phyloP scores from a whole-genome alignment of 2,888 invertebrate genomes.

The Ophion obscuratus region DNA sequence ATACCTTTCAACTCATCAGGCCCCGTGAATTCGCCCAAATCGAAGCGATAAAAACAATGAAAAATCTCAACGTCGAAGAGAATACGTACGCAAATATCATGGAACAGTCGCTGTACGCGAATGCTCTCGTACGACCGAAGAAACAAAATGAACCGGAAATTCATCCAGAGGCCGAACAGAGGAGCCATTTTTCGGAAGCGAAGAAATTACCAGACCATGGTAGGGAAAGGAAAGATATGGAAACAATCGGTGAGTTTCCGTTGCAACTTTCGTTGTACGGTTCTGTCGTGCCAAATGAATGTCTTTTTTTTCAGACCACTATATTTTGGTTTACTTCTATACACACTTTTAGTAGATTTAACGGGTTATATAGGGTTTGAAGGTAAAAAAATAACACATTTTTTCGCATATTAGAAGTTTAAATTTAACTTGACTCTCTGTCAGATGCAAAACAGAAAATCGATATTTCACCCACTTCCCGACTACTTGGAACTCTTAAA shows the following conservation, averaged over 20 bases:
- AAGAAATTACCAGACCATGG: constrained; percentile 4
- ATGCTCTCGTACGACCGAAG: constrained; percentile 67
- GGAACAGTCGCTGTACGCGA: constrained; percentile 78
- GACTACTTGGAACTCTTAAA: too few species aligned
- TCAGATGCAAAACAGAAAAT: too few species aligned
- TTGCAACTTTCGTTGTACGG: constrained; percentile 59
- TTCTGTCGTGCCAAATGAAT: not conserved
- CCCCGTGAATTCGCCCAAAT: constrained; percentile 86
- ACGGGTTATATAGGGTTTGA: too few species aligned
- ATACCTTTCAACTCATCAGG: constrained; percentile 85
- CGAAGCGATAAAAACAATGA: constrained; percentile 81
- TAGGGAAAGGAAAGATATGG: constrained; percentile 15
- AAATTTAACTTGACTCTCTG: too few species aligned
- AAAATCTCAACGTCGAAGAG: constrained; percentile 70
- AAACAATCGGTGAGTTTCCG: constrained; percentile 48
- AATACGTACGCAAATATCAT: constrained; percentile 85
- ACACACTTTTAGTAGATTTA: not conserved
- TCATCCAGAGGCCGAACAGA: constrained; percentile 40
- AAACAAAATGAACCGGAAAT: constrained; percentile 17
- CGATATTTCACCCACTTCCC: too few species aligned
- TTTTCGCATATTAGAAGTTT: too few species aligned
- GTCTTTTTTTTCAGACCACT: not conserved
- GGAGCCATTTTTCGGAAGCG: constrained; percentile 20
- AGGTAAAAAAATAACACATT: too few species aligned
- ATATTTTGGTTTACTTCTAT: not conserved